A percentile compares a stretch with the other conserved stretches of the same genome.
phyloP scores from a whole-genome alignment of 2,888 invertebrate genomes.

The Poecilobothrus nobilitatus region DNA sequence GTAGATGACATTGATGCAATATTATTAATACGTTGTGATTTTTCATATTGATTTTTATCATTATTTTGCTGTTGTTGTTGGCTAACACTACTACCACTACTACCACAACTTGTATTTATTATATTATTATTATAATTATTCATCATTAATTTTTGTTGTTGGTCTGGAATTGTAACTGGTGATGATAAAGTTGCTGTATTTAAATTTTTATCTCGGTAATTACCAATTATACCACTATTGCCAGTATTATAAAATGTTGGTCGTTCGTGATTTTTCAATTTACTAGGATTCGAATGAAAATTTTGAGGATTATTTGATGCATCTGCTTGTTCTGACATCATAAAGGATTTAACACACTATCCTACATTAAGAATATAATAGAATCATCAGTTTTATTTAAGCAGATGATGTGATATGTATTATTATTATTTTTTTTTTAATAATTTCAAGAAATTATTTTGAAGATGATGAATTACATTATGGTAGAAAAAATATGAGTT shows the following conservation, averaged over 20 bases:
- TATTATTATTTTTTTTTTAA: no score
- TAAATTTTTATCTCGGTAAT: background rate
- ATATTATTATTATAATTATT: background rate
- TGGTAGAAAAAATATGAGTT: no score
- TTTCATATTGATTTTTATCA: slow-evolving; percentile 16
- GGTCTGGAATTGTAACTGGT: background rate
- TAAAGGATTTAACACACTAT: background rate
- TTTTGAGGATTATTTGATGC: background rate
- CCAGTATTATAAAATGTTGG: background rate
- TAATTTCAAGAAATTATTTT: no score
- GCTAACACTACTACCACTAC: background rate
- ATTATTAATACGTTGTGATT: slow-evolving; percentile 41
- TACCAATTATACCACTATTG: background rate
- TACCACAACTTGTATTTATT: no score
- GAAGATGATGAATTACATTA: no score
- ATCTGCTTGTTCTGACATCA: background rate
- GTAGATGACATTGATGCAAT: slow-evolving; percentile 16
- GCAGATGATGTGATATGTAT: background rate
- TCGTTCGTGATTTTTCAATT: background rate
- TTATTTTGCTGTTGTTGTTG: background rate
- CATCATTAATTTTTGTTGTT: background rate
- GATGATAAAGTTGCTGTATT: background rate
- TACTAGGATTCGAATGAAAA: background rate
- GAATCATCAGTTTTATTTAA: background rate
- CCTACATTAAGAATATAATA: slow-evolving; percentile 4